Evolutionary conservation across 2,888 invertebrate species (phyloP).

Genomic region (Glaucopsyche alexis): DNA sequence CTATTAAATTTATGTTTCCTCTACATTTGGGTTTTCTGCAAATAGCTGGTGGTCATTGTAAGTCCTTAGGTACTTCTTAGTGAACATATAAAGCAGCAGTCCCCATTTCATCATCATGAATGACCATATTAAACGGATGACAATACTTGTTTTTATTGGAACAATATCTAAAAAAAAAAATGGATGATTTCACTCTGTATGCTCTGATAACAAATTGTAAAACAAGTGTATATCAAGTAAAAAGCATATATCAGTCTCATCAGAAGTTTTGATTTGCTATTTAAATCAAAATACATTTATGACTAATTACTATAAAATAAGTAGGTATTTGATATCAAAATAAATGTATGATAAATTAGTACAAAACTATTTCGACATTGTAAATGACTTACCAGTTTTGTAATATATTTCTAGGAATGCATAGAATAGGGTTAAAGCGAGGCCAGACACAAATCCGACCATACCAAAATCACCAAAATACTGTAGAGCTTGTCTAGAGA

Average conservation of each 20-base stretch:
- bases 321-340: too few relatives aligned
- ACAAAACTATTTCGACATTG: not conserved
- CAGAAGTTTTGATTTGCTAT: too few relatives aligned
- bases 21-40: constrained; percentile 69
- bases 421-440: constrained; percentile 70
- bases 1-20: constrained; percentile 59
- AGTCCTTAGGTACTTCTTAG: constrained; percentile 66
- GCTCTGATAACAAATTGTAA: too few relatives aligned
- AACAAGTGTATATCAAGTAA: too few relatives aligned
- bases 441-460: constrained; percentile 67
- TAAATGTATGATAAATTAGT: too few relatives aligned
- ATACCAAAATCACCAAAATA: constrained; percentile 74
- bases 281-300: too few relatives aligned
- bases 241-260: not conserved
- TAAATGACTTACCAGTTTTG: constrained; percentile 59
- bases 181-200: not conserved
- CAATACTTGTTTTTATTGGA: constrained; percentile 67
- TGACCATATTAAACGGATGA: constrained; percentile 74
- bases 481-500: constrained; percentile 67
- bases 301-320: too few relatives aligned
- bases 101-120: constrained; percentile 80
- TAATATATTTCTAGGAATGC: constrained; percentile 66
- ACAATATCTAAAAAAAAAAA: constrained; percentile 62
- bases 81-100: constrained; percentile 64
- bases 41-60: constrained; percentile 71